Base-by-base conservation (phyloP, 2,797 vertebrate genomes). In the Macrochelys suwanniensis region DNA sequence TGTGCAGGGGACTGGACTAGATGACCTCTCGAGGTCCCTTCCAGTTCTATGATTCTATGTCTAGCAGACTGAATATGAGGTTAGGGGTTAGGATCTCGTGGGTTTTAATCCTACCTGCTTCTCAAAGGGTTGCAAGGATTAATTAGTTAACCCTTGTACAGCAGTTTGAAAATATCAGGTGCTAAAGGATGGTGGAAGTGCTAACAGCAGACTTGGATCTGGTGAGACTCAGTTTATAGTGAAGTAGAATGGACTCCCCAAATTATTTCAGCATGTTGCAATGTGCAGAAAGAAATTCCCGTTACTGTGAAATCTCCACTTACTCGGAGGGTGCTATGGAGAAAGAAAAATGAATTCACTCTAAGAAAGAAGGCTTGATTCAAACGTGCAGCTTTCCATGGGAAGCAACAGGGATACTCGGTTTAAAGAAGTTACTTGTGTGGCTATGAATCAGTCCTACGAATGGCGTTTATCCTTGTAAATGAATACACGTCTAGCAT, bases 321-420 rank as follows among this genome's bases (percentile, higher is more conserved):
- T 0, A 61, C 57, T 0, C 1, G 6, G 17, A 19, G 5, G 19
- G 12, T 2, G 65, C 45, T 11, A 26, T 1, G 0, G 0, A 57
- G 88, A 77, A 56, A 59, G 12, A 28, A 65, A 77, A 87, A 79
- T 5, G 17, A 6, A 5, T 84, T 61, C 23, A 1, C 17, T 13
- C 0, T 3, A 33, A 25, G 49, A 21, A 2, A 61, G 68, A 83
- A 21, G 65, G 5, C 0, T 0, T 0, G 3, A 25, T 13, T n/a
- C 16, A 77, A 76, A 42, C 10, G 11, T 0, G 0, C 1, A 56
- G 10, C 12, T 5, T 37, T 71, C 56, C n/a, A 6, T 4, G 1
- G 21, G n/a, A 23, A 37, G 57, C 33, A 51, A 68, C 4, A 5
- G 2, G 50, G 25, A 28, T 12, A 3, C 9, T 5, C 25, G 11